phyloP scores from a whole-genome alignment of 2,797 vertebrate species.

The Melanogrammus aeglefinus region DNA sequence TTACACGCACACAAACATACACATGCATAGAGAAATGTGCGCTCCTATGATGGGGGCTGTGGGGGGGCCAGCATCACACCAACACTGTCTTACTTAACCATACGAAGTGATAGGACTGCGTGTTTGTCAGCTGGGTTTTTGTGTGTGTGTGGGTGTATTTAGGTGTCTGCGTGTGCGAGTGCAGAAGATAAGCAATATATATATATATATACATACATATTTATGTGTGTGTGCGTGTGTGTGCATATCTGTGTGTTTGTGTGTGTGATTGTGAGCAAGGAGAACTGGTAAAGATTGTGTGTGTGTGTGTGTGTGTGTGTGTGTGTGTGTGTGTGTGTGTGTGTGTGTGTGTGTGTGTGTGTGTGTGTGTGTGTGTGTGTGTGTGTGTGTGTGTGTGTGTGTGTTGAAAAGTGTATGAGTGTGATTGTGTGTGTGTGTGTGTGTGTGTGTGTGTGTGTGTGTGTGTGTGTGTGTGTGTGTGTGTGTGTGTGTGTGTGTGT shows the following conservation, averaged over 20 bases:
- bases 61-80: slow-evolving; percentile 35
- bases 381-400: slow-evolving; percentile 18
- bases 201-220: no score
- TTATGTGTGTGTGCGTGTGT: no score
- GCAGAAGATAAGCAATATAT: no score
- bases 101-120: slow-evolving; percentile 46
- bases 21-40: background rate
- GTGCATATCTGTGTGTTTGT: no score
- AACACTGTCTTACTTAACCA: slow-evolving; percentile 47
- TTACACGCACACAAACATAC: background rate
- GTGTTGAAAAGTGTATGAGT: no score
- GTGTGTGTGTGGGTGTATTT: slow-evolving; percentile 30
- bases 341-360: slow-evolving; percentile 29
- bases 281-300: background rate
- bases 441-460: no score
- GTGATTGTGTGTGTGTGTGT: background rate
- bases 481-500: slow-evolving; percentile 22
- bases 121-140: slow-evolving; percentile 30
- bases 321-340: slow-evolving; percentile 26
- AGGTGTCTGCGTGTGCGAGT: slow-evolving; percentile 34
- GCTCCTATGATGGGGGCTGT: background rate
- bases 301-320: slow-evolving; percentile 14
- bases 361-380: slow-evolving; percentile 21
- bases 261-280: no score
- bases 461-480: background rate